Evolutionary conservation across 2,888 invertebrate genomes (phyloP).

Genomic region (Pheosia gnoma): DNA sequence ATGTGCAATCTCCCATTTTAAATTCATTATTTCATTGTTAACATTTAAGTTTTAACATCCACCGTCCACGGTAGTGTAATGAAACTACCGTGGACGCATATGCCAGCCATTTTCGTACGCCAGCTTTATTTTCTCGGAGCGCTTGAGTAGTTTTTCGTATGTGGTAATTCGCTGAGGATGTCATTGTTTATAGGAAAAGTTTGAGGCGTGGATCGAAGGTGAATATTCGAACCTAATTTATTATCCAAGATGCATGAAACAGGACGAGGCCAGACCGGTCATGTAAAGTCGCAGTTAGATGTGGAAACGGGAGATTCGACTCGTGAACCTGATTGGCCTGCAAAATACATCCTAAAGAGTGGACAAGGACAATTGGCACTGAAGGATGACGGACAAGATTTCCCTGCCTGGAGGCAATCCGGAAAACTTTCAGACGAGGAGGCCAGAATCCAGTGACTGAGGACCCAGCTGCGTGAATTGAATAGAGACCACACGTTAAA

Average conservation of each 20-base stretch:
- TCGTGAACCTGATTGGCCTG: background rate
- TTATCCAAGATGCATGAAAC: background rate
- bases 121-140: conserved; percentile 39
- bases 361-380: background rate
- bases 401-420: background rate
- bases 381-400: background rate
- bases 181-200: conserved; percentile 55
- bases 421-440: too few relatives aligned
- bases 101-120: conserved; percentile 34
- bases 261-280: background rate
- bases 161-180: conserved; percentile 59
- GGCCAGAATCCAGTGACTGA: too few relatives aligned
- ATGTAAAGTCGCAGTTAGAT: background rate
- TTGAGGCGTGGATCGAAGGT: background rate
- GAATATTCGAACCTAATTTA: background rate
- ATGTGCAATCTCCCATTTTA: conserved; percentile 75
- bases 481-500: too few relatives aligned
- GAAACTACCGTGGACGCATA: conserved; percentile 22
- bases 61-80: conserved; percentile 21
- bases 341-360: background rate
- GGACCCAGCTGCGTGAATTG: too few relatives aligned
- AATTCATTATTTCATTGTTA: conserved; percentile 56
- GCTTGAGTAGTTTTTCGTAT: conserved; percentile 58
- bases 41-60: conserved; percentile 47
- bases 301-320: background rate